Evolutionary conservation across 2,888 invertebrate species (phyloP).

Genomic region (Cantharis rustica): DNA sequence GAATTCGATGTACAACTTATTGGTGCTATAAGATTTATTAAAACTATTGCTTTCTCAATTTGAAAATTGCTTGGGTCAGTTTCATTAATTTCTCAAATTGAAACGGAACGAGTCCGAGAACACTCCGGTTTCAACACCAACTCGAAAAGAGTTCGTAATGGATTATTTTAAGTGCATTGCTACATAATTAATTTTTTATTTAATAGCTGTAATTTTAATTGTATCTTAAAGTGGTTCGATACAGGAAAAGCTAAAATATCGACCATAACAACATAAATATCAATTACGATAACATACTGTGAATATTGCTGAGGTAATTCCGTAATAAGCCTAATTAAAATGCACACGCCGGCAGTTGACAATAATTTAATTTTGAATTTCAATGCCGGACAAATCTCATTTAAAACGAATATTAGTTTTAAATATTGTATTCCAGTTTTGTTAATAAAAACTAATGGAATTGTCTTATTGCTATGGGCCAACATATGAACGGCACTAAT

Average conservation of each 20-base stretch:
- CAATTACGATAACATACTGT: constrained; percentile 4
- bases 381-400: neutral
- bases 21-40: constrained; percentile 29
- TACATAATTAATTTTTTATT: constrained; percentile 9
- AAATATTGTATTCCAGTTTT: constrained; percentile 1
- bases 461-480: constrained; percentile 14
- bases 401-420: neutral
- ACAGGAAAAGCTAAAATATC: neutral
- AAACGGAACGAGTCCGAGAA: neutral
- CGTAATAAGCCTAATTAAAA: constrained; percentile 11
- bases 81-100: neutral
- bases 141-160: constrained; percentile 12
- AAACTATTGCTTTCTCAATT: neutral
- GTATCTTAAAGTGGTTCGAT: constrained; percentile 16
- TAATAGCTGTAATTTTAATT: constrained; percentile 18
- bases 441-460: constrained; percentile 13
- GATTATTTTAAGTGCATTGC: constrained; percentile 25
- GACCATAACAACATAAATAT: constrained; percentile 1
- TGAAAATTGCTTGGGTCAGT: neutral
- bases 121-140: neutral
- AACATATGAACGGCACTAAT: constrained; percentile 48
- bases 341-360: neutral
- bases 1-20: constrained; percentile 32
- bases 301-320: constrained; percentile 1
- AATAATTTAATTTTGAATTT: neutral